phyloP scores from a whole-genome alignment of 2,797 vertebrate genomes.

The Diceros bicornis region DNA sequence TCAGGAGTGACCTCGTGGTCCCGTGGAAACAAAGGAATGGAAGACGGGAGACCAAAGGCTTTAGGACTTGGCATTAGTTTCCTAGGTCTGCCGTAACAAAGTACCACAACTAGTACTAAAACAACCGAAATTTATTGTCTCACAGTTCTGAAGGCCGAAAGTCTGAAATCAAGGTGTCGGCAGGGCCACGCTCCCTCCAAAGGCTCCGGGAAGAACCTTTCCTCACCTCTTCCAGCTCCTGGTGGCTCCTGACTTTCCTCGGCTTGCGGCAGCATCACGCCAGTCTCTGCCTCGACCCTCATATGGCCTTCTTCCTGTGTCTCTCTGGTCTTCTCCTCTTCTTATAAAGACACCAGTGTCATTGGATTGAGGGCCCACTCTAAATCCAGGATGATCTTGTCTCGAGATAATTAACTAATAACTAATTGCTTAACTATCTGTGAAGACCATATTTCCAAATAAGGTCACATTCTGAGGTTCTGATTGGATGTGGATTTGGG shows the following conservation, averaged over 20 bases:
- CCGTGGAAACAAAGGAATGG: neutral
- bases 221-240: neutral
- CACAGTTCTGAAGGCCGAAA: neutral
- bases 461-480: neutral
- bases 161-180: neutral
- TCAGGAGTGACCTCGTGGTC: too few species aligned
- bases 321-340: neutral
- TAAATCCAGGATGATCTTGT: neutral
- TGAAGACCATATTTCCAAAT: neutral
- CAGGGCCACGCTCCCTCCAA: neutral
- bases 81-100: neutral
- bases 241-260: neutral
- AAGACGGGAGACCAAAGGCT: neutral
- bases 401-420: neutral
- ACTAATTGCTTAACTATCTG: neutral
- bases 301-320: fast-evolving
- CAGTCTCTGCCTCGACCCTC: neutral
- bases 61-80: neutral
- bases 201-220: neutral
- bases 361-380: too few species aligned
- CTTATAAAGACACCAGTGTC: neutral
- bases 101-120: neutral
- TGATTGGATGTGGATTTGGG: neutral
- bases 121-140: neutral
- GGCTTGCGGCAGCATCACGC: neutral